A percentile compares a stretch with the other conserved stretches of the same genome.
Evolutionary conservation across 2,113 vertebrate genomes (phyloP).

Genomic region (Lycaon pictus): DNA sequence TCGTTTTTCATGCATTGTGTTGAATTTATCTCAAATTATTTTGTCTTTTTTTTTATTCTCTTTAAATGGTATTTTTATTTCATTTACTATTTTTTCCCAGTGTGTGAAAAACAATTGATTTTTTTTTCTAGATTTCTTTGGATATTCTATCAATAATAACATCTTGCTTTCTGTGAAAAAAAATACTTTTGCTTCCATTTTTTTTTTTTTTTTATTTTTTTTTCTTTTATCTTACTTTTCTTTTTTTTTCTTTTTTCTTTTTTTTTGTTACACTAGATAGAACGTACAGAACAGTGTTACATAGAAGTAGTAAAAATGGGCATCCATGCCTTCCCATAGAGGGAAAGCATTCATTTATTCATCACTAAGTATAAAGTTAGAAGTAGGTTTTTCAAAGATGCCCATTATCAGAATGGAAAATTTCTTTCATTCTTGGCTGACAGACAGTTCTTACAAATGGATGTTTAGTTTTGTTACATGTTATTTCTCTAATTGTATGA

Average conservation of each 20-base stretch:
- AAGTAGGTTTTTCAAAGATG: neutral
- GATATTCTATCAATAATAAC: neutral
- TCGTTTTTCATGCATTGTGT: neutral
- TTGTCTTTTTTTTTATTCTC: neutral
- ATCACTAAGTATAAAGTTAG: neutral
- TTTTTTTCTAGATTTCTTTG: neutral
- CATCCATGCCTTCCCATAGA: neutral
- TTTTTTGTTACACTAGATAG: neutral
- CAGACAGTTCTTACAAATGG: neutral
- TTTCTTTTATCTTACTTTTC: neutral
- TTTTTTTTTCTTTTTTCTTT: neutral
- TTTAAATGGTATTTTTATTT: conserved; percentile 4
- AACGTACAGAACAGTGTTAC: neutral
- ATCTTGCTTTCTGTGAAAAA: neutral
- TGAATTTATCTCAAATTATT: neutral
- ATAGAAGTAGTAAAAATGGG: neutral
- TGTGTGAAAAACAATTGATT: neutral
- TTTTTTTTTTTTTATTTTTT: neutral
- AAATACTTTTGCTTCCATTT: neutral
- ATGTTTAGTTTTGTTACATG: neutral
- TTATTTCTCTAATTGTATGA: neutral
- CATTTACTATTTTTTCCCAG: neutral
- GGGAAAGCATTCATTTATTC: neutral
- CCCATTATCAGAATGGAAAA: neutral
- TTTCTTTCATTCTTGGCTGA: neutral